These are phyloP conservation scores for Melipona quadrifasciata DNA, from an alignment of 1,140 invertebrate species.

Conservation along the genomic window DNA sequence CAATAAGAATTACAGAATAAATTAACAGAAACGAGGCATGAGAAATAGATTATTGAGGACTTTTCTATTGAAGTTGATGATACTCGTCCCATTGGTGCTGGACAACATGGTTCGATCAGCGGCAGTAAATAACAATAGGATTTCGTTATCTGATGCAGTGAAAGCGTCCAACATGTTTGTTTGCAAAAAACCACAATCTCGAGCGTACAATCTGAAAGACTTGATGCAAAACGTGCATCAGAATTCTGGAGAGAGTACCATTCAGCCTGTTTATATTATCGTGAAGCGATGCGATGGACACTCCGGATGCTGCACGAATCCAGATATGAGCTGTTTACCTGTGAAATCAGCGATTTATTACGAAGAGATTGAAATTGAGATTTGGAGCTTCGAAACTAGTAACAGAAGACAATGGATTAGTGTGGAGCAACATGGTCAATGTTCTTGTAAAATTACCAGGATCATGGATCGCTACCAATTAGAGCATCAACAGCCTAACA, in stretches of 20 bases:
- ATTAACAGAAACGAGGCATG: slow-evolving; percentile 37
- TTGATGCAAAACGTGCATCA: slow-evolving; percentile 54
- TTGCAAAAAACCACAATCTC: slow-evolving; percentile 64
- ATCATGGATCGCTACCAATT: slow-evolving; percentile 32
- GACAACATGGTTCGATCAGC: slow-evolving; percentile 21
- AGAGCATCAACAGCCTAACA: slow-evolving; percentile 43
- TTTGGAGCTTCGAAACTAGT: slow-evolving; percentile 57
- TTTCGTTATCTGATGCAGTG: slow-evolving; percentile 44
- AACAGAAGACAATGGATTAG: slow-evolving; percentile 59
- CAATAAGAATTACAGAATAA: background rate
- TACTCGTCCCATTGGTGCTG: slow-evolving; percentile 49
- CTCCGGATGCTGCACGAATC: slow-evolving; percentile 65
- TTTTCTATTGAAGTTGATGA: slow-evolving; percentile 35
- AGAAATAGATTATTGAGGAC: slow-evolving; percentile 3
- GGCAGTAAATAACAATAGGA: slow-evolving; percentile 20
- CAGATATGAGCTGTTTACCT: slow-evolving; percentile 58
- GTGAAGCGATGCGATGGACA: slow-evolving; percentile 69
- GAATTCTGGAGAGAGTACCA: slow-evolving; percentile 44
- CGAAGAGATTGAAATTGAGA: slow-evolving; percentile 65
- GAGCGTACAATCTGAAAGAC: slow-evolving; percentile 69
- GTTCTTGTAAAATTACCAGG: slow-evolving; percentile 56
- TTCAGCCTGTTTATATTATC: slow-evolving; percentile 66
- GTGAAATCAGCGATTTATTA: slow-evolving; percentile 50
- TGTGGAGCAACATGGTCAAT: slow-evolving; percentile 68
- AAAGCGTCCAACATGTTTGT: slow-evolving; percentile 43